These are phyloP conservation scores for Trypoxylus dichotomus DNA, from an alignment of 1,140 invertebrate species.

Conservation along the genomic window DNA sequence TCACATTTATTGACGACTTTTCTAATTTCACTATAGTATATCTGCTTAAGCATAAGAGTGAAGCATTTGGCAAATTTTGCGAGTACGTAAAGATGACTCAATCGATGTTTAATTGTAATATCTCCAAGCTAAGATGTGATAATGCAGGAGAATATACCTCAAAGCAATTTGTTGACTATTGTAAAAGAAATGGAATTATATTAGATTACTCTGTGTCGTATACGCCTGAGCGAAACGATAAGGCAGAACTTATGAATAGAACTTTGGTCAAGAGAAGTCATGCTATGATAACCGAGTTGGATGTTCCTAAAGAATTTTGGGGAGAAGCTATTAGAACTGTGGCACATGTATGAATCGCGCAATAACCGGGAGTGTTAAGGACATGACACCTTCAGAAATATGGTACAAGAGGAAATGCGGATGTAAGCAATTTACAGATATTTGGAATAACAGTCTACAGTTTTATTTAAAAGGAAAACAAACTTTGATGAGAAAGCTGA, in stretches of 20 bases:
- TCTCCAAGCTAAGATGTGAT: constrained; percentile 52
- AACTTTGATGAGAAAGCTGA: constrained; percentile 37
- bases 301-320: constrained; percentile 16
- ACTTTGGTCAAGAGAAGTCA: constrained; percentile 53
- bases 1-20: constrained; percentile 48
- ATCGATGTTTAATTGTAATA: constrained; percentile 46
- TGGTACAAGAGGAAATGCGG: constrained; percentile 42
- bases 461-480: constrained; percentile 34
- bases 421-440: constrained; percentile 41
- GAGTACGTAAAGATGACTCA: constrained; percentile 40
- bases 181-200: constrained; percentile 44
- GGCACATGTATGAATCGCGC: constrained; percentile 1
- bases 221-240: constrained; percentile 56
- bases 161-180: constrained; percentile 45
- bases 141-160: constrained; percentile 54
- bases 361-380: background rate
- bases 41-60: constrained; percentile 45
- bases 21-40: constrained; percentile 47
- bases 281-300: constrained; percentile 43
- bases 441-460: constrained; percentile 44
- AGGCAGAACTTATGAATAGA: constrained; percentile 52
- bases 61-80: constrained; percentile 45
- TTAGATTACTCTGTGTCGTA: constrained; percentile 45
- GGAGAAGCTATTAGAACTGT: constrained; percentile 5
- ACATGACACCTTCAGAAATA: constrained; percentile 27